Evolutionary conservation across 2,113 vertebrate genomes (phyloP).

Genomic region (Notechis scutatus): DNA sequence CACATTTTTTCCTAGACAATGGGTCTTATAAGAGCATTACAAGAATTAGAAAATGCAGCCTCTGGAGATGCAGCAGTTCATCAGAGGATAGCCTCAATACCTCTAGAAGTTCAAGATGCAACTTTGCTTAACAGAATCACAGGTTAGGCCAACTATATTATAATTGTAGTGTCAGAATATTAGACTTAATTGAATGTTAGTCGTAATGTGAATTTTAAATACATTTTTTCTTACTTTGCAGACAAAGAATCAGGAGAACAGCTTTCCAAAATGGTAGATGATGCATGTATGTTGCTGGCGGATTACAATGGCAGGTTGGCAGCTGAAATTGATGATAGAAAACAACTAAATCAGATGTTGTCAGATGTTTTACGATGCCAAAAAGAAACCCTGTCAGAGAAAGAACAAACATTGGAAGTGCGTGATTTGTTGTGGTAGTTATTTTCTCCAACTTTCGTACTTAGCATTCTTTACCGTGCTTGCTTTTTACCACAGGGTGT

Average conservation of each 20-base stretch:
- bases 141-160: slow-evolving; percentile 71
- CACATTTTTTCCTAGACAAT: slow-evolving; percentile 78
- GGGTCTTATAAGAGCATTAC: slow-evolving; percentile 93
- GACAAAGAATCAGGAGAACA: slow-evolving; percentile 79
- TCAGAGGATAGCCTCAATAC: slow-evolving; percentile 93
- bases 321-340: slow-evolving; percentile 96
- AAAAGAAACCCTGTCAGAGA: slow-evolving; percentile 93
- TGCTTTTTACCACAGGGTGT: slow-evolving; percentile 42
- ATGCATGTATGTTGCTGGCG: slow-evolving; percentile 96
- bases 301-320: slow-evolving; percentile 98
- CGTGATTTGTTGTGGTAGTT: slow-evolving; percentile 78
- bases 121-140: slow-evolving; percentile 93
- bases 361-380: slow-evolving; percentile 93
- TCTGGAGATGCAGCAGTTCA: slow-evolving; percentile 91
- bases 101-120: slow-evolving; percentile 93
- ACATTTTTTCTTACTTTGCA: slow-evolving; percentile 54
- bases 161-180: neutral
- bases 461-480: slow-evolving; percentile 46
- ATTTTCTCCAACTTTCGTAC: slow-evolving; percentile 45
- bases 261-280: slow-evolving; percentile 83
- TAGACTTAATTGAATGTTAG: neutral
- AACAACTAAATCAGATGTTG: slow-evolving; percentile 92
- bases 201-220: slow-evolving; percentile 39
- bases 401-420: slow-evolving; percentile 98
- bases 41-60: slow-evolving; percentile 96